Evolutionary conservation across 2,888 invertebrate genomes (phyloP), one percentile per base, ranked within the genome.

Genomic region (Drosophila pseudotalamancana): DNA sequence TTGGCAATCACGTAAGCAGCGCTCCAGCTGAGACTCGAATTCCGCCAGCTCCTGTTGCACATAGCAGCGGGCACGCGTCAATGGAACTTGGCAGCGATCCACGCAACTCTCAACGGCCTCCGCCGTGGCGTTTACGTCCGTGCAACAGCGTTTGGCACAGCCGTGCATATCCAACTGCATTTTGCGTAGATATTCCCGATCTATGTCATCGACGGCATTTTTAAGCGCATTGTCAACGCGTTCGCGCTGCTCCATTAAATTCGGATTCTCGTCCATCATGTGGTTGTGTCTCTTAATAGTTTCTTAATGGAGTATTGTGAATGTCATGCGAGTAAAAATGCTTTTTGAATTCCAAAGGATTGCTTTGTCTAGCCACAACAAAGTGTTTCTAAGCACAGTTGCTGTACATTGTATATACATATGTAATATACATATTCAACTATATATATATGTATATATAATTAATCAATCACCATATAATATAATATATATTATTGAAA

Each of bases 111-210:
- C 96, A 0, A 96, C 95, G 66, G 94, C 92, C 83, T 97, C 96
- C 69, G 96, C 91, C 0, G 95, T 94, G 0, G 93, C 92, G 11
- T 93, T 92, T 16, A 92, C 91, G 82, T 96, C 95, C 54, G 97
- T 95, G 88, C 97, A 97, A 89, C 98, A 98, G 67, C 92, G 93
- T 0, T 96, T 95, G 0, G 97, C 96, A 92, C 97, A 98, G 69
- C 94, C 92, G 88, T 97, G 97, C 97, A 97, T 97, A 62, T 94
- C 94, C 57, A 97, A 96, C 94, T 97, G 97, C 94, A 97, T 95
- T 92, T 94, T 95, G 51, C 97, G 92, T 69, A 97, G 92, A 92
- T 94, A 93, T 56, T 93, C 93, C 77, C 93, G 93, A 89, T 97
- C 97, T 70, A 97, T 90, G 71, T 96, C 95, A 89, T 96, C 95